Percentiles rank a stretch among this genome's conserved stretches.
Conservation (phyloP, 2,888 invertebrate genomes). For the Synergus itoensis region DNA sequence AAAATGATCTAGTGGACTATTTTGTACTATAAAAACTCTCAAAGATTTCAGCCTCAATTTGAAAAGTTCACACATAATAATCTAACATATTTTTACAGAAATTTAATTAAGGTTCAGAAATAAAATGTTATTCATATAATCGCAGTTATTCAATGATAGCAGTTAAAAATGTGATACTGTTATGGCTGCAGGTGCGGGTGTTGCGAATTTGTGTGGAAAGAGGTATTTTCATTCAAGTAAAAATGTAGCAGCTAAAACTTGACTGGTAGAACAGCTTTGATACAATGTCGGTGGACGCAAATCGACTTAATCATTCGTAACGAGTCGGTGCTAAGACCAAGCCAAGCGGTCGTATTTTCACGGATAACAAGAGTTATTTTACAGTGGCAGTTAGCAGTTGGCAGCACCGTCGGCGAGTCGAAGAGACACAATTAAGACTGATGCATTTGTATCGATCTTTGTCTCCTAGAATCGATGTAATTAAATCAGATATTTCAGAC, state of each 20-base stretch:
- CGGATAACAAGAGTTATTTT: constrained; percentile 32
- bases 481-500: constrained; percentile 76
- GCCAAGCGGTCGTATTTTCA: constrained; percentile 22
- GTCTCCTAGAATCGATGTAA: constrained; percentile 75
- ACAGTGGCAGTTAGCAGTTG: constrained; percentile 26
- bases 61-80: constrained; percentile 28
- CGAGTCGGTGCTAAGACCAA: constrained; percentile 29
- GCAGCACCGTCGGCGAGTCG: constrained; percentile 42
- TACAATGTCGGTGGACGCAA: constrained; percentile 40
- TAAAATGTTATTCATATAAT: constrained; percentile 1
- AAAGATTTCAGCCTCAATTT: constrained; percentile 8
- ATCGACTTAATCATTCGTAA: constrained; percentile 38
- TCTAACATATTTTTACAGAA: neutral
- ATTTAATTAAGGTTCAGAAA: neutral
- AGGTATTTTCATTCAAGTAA: constrained; percentile 24
- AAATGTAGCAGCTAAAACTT: constrained; percentile 35
- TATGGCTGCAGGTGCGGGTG: neutral
- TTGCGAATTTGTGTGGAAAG: constrained; percentile 22
- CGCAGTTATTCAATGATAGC: neutral
- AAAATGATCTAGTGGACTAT: constrained; percentile 2
- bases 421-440: constrained; percentile 70
- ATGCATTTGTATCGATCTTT: constrained; percentile 72
- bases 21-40: neutral
- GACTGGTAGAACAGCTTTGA: constrained; percentile 38
- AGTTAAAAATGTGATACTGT: neutral